phyloP scores from a whole-genome alignment of 2,113 vertebrate species.

The Entelurus aequoreus region DNA sequence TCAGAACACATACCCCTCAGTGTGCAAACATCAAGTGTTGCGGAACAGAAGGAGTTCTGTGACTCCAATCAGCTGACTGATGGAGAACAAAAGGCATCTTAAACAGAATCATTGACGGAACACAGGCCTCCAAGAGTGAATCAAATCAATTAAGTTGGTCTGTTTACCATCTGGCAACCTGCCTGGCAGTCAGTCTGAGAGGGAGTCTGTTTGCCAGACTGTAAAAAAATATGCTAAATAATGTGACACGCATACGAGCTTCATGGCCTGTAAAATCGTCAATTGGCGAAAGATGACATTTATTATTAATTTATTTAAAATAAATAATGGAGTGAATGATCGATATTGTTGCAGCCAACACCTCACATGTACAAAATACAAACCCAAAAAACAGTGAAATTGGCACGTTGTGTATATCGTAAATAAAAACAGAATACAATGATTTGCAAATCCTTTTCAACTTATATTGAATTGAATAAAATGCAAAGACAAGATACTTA shows the following conservation, averaged over 20 bases:
- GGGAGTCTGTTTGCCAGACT: slow-evolving; percentile 20
- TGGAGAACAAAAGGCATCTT: neutral
- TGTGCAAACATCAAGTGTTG: neutral
- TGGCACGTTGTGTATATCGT: neutral
- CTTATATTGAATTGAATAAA: too few species aligned
- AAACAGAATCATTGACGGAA: slow-evolving; percentile 3
- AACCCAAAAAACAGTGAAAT: neutral
- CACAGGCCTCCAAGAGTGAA: slow-evolving; percentile 14
- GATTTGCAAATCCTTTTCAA: too few species aligned
- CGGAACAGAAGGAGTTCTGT: neutral
- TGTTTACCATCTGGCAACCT: slow-evolving; percentile 20
- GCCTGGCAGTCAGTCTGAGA: slow-evolving; percentile 14
- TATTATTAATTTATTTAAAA: neutral
- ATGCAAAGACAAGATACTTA: too few species aligned
- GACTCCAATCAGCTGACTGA: neutral
- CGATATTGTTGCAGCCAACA: neutral
- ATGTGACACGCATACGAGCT: slow-evolving; percentile 2
- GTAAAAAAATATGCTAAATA: slow-evolving; percentile 19
- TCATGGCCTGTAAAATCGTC: neutral
- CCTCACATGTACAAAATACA: neutral
- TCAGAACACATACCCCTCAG: neutral
- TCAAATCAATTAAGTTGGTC: slow-evolving; percentile 30
- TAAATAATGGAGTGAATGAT: neutral
- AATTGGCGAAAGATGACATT: neutral
- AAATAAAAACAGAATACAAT: neutral